phyloP scores from a whole-genome alignment of 2,797 vertebrate species.

The Poecilia picta region DNA sequence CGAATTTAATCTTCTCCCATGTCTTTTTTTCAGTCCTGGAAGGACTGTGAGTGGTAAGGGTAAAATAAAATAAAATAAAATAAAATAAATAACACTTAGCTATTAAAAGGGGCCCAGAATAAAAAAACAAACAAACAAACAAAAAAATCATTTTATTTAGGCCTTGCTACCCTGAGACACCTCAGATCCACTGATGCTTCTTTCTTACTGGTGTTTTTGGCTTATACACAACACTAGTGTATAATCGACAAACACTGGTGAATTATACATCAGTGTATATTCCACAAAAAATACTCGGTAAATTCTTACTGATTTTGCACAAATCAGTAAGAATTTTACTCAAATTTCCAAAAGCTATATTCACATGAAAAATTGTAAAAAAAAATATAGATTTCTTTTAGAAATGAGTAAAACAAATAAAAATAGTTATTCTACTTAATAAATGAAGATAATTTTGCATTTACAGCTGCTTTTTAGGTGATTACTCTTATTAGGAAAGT shows the following conservation, averaged over 20 bases:
- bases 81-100: background rate
- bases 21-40: background rate
- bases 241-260: no score
- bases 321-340: background rate
- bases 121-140: background rate
- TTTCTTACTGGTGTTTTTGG: background rate
- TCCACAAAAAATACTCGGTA: no score
- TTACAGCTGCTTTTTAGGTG: background rate
- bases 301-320: no score
- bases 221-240: background rate
- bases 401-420: no score
- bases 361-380: background rate
- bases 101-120: background rate
- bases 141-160: background rate
- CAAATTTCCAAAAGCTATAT: background rate
- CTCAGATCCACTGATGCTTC: background rate
- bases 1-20: background rate
- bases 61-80: background rate
- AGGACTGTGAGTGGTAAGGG: background rate
- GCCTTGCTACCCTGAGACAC: background rate
- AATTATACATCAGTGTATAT: no score
- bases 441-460: background rate
- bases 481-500: background rate
- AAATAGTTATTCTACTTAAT: background rate
- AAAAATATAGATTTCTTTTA: background rate